Conservation (phyloP, 2,888 invertebrate species). For the Pachliopta kotzebuea region DNA sequence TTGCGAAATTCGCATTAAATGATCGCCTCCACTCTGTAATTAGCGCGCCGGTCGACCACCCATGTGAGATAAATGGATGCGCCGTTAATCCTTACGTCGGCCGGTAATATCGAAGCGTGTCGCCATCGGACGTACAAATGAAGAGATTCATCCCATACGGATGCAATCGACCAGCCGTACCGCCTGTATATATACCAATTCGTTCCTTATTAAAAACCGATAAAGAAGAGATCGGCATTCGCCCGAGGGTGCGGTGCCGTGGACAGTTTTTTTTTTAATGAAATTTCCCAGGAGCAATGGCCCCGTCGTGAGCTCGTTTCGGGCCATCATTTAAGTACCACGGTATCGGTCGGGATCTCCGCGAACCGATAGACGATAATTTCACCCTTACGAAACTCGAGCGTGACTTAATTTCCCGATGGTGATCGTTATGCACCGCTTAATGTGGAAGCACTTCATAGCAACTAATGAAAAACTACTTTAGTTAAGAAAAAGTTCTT, state of each 20-base stretch:
- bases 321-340: slow-evolving; percentile 58
- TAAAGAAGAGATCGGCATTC: slow-evolving; percentile 19
- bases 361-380: slow-evolving; percentile 32
- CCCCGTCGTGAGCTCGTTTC: slow-evolving; percentile 56
- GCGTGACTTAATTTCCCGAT: slow-evolving; percentile 22
- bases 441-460: slow-evolving; percentile 14
- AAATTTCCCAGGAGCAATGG: slow-evolving; percentile 54
- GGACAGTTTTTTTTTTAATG: slow-evolving; percentile 48
- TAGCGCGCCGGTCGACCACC: slow-evolving; percentile 71
- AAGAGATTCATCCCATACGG: slow-evolving; percentile 51
- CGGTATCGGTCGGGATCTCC: slow-evolving; percentile 41
- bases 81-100: slow-evolving; percentile 59
- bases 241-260: slow-evolving; percentile 28
- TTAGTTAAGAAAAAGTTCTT: not conserved
- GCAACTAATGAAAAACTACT: not conserved
- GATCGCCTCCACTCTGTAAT: slow-evolving; percentile 59
- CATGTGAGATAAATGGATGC: slow-evolving; percentile 64
- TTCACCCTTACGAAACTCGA: slow-evolving; percentile 26
- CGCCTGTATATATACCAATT: slow-evolving; percentile 10
- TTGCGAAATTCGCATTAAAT: slow-evolving; percentile 26
- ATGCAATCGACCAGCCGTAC: slow-evolving; percentile 1
- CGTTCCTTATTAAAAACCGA: slow-evolving; percentile 17
- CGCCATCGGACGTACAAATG: slow-evolving; percentile 55
- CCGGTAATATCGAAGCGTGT: slow-evolving; percentile 58
- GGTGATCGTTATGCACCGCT: slow-evolving; percentile 12